Base-by-base conservation (phyloP, 2,888 invertebrate genomes). In the Rutpela maculata region DNA sequence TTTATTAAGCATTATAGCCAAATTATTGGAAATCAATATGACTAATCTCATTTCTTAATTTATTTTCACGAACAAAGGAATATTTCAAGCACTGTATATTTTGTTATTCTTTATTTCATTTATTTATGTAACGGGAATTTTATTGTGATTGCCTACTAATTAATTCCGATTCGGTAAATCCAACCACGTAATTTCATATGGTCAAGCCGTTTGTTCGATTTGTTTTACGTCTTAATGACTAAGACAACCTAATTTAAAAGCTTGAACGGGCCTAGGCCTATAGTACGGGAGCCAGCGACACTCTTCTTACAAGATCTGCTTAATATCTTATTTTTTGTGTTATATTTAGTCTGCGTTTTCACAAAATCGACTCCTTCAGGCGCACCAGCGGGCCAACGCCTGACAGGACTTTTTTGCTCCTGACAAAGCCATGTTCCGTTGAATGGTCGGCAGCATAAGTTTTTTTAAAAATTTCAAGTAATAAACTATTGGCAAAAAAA, bases 111-210 rank as follows among this genome's bases (percentile, higher is more conserved):
- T 62, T 12, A 35, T 31, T 62, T 15, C 60, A 19, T 15, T 62
- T 22, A 1, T 10, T 62, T 31, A 31, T 17, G 62, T 31, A 62
- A 35, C 62, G 35, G 62, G n/a, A 31, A 35, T 62, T 62, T 62
- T 62, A 17, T 9, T 62, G 62, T 62, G 22, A 62, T 62, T 62
- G n/a, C n/a, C n/a, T 31, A 31, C 62, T 10, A 31, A 12, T 22
- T 31, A 62, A 62, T 62, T 62, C 26, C 35, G n/a, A 31, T 31
- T 31, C n/a, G 62, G 35, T 31, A 62, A 62, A 31, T n/a, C 35
- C n/a, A n/a, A 35, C 17, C 62, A 62, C 62, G 62, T 62, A 31
- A 6, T 15, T 31, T 31, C 17, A 62, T n/a, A 31, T 31, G 31
- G 22, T 50, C n/a, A 17, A 50, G 50, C 6, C 50, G n/a, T 50